Evolutionary conservation across 2,113 vertebrate species (phyloP).

Genomic region (Catharus minimus): DNA sequence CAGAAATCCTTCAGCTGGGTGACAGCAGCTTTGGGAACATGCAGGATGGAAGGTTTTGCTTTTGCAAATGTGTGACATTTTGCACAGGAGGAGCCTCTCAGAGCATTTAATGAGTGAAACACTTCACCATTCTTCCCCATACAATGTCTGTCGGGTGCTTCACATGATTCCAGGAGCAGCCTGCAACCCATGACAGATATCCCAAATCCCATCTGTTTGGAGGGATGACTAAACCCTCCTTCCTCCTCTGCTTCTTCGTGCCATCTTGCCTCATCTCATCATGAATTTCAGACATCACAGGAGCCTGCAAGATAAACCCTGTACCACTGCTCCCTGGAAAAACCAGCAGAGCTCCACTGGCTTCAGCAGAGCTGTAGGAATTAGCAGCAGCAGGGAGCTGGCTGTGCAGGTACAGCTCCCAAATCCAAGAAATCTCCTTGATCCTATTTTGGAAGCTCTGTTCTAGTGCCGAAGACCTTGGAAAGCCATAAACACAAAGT

Average conservation of each 20-base stretch:
- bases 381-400: neutral
- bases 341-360: neutral
- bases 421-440: neutral
- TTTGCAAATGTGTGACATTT: neutral
- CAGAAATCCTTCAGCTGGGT: neutral
- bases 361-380: neutral
- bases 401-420: neutral
- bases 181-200: neutral
- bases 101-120: neutral
- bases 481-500: neutral
- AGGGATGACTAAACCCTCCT: conserved; percentile 52
- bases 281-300: conserved; percentile 3
- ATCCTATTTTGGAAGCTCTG: neutral
- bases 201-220: conserved; percentile 32
- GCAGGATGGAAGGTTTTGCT: neutral
- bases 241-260: conserved; percentile 26
- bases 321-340: neutral
- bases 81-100: neutral
- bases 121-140: neutral
- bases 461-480: neutral
- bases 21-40: neutral
- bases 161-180: neutral
- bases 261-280: neutral
- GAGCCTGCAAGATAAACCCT: neutral
- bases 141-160: neutral